Base-by-base conservation (phyloP, 2,113 vertebrate species). In the Heterochromis multidens region DNA sequence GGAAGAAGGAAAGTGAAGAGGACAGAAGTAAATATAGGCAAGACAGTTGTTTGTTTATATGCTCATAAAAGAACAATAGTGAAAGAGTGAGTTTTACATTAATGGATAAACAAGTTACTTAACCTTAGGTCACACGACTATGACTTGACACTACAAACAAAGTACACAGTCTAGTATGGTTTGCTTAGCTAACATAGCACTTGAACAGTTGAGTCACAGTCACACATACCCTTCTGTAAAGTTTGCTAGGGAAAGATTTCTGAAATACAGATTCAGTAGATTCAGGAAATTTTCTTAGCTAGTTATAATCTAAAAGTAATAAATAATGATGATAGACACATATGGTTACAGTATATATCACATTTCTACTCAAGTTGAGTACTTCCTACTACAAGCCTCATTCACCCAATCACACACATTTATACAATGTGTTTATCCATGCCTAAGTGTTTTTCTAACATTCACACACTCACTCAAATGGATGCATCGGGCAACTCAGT, bases 1-100 rank as follows among this genome's bases (percentile, higher is more conserved):
- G 63, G n/a, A 82, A 77, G 46, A 27, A 80, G 57, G 46, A 89
- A 89, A 89, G 77, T 80, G 58, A 90, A 46, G 54, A 54, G 49
- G n/a, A 56, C 0, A 19, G 25, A 70, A 27, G 27, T 40, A 23
- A 17, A 82, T 23, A 63, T 6, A 7, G 60, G 14, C 17, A 17
- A 72, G 9, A 70, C 21, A 79, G 29, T 1, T 52, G 10, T 31
- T 79, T 82, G 9, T 85, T 85, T 31, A 52, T 57, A 37, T 72
- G 10, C 7, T 59, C 13, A 43, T 46, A 27, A 37, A 14, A 11
- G 27, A 35, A 33, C 6, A 80, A 9, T 2, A 23, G 12, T 43
- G 63, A 43, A 43, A 43, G 12, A 43, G n/a, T 16, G 13, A 67
- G 7, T 67, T 67, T 67, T 25, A 23, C 33, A 16, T 65, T 65